A percentile compares a stretch with the other conserved stretches of the same genome.
These are phyloP conservation scores for Mus caroli DNA, from an alignment of 2,797 vertebrate species.

Conservation along the genomic window DNA sequence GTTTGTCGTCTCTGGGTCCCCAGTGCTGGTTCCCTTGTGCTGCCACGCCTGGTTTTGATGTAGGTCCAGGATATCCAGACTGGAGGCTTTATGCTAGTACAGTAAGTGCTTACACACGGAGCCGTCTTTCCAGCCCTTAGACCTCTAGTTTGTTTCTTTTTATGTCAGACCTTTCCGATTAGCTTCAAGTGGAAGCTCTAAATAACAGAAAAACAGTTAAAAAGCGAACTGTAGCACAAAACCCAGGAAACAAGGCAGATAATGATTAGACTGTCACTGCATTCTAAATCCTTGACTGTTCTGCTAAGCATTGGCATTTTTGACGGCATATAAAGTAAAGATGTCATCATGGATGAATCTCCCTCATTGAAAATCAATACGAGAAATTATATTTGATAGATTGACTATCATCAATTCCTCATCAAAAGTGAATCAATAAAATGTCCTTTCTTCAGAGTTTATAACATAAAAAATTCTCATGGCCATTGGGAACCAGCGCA, in stretches of 20 bases:
- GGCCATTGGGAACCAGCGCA: background rate
- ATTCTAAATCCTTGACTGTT: background rate
- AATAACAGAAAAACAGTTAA: too few relatives aligned
- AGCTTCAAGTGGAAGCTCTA: conserved; percentile 4
- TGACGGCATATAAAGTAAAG: conserved; percentile 49
- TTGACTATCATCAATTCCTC: background rate
- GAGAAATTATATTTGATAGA: conserved; percentile 49
- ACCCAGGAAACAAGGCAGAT: background rate
- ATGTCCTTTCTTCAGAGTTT: conserved; percentile 40
- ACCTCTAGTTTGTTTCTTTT: background rate
- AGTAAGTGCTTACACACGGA: too few relatives aligned
- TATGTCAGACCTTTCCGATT: conserved; percentile 25
- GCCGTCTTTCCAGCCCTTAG: background rate
- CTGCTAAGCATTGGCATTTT: conserved; percentile 21
- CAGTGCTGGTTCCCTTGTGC: background rate
- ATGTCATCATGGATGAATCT: conserved; percentile 21
- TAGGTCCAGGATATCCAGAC: background rate
- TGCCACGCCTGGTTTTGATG: background rate
- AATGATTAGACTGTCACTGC: background rate
- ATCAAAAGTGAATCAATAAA: conserved; percentile 6
- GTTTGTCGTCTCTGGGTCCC: background rate
- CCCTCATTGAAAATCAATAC: conserved; percentile 33
- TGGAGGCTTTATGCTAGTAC: background rate
- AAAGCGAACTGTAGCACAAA: conserved; percentile 3
- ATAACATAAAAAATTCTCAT: conserved; percentile 20